Evolutionary conservation across 2,888 invertebrate genomes (phyloP).

Genomic region (Nesidiocoris tenuis): DNA sequence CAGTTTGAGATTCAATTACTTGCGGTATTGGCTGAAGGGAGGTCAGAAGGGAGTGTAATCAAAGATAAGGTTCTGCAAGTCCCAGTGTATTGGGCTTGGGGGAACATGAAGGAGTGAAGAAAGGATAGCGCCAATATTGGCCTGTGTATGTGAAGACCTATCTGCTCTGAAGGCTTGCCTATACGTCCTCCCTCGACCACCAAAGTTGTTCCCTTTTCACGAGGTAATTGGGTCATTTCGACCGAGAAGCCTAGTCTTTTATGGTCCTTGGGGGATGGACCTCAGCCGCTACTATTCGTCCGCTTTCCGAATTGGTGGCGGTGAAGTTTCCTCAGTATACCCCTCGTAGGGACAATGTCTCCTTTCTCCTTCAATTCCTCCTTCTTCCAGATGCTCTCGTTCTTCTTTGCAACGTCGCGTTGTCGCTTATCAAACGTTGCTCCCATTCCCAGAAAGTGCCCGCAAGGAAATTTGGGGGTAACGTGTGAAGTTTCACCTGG

Average conservation of each 20-base stretch:
- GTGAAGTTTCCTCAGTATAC: neutral
- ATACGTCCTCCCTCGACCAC: neutral
- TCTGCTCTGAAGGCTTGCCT: conserved; percentile 11
- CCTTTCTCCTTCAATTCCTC: neutral
- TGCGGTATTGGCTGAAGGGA: conserved; percentile 43
- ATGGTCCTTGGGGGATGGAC: conserved; percentile 45
- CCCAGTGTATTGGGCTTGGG: conserved; percentile 45
- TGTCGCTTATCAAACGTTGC: neutral
- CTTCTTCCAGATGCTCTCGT: neutral
- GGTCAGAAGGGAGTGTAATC: conserved; percentile 42
- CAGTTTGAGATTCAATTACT: conserved; percentile 49
- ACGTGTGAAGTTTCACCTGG: too few species aligned
- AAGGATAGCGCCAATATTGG: conserved; percentile 43
- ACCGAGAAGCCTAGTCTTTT: conserved; percentile 46
- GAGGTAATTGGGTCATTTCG: conserved; percentile 50
- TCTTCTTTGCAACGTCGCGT: neutral
- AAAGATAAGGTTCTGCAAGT: conserved; percentile 46
- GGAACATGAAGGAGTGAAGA: neutral
- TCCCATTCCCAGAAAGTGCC: neutral
- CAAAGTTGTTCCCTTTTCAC: conserved; percentile 21
- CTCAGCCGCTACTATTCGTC: conserved; percentile 8
- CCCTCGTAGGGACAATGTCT: neutral
- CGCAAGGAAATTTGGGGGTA: too few species aligned
- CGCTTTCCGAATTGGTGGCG: neutral
- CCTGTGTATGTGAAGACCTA: conserved; percentile 40